Conservation (phyloP, 2,888 invertebrate species). For the Eupithecia exiguata region DNA sequence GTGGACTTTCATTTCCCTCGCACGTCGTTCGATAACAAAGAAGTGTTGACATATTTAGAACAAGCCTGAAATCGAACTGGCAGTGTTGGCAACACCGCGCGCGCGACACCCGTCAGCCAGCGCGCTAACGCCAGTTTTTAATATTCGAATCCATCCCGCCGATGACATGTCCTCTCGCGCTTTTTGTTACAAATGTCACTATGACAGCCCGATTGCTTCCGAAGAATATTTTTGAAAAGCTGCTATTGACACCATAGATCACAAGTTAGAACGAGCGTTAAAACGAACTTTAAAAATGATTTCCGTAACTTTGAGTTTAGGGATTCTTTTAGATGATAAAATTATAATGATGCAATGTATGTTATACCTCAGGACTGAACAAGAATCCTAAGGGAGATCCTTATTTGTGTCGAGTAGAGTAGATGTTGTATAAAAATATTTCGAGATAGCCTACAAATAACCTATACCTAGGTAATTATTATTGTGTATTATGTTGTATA, state of each 20-base stretch:
- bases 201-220: slow-evolving; percentile 69
- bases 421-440: background rate
- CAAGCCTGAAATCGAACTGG: slow-evolving; percentile 82
- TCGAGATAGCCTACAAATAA: background rate
- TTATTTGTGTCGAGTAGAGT: background rate
- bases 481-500: too few relatives aligned
- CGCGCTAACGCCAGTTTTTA: slow-evolving; percentile 77
- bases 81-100: slow-evolving; percentile 53
- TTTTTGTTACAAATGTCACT: slow-evolving; percentile 73
- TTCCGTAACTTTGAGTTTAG: background rate
- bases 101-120: slow-evolving; percentile 77
- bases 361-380: too few relatives aligned
- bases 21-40: slow-evolving; percentile 81
- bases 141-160: slow-evolving; percentile 80
- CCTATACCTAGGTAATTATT: too few relatives aligned
- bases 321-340: background rate
- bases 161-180: slow-evolving; percentile 65
- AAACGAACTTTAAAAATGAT: background rate
- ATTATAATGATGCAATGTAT: background rate
- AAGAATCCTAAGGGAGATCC: background rate
- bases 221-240: slow-evolving; percentile 64
- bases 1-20: slow-evolving; percentile 82
- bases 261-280: slow-evolving; percentile 54
- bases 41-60: slow-evolving; percentile 83
- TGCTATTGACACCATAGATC: slow-evolving; percentile 68